phyloP scores from a whole-genome alignment of 2,888 invertebrate species.

The Epirrita christyi region DNA sequence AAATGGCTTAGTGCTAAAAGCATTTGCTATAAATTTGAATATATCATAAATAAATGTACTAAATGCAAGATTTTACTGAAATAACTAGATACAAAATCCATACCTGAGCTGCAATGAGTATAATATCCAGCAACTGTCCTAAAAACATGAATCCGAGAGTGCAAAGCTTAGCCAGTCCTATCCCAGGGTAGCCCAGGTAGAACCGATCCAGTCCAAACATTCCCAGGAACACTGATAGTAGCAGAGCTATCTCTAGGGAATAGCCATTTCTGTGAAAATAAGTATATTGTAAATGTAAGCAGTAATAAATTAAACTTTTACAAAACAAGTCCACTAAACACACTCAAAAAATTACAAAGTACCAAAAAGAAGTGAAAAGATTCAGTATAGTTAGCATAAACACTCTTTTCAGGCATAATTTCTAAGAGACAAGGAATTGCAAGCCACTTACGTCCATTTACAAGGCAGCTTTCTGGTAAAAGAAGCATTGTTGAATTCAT shows the following conservation, averaged over 20 bases:
- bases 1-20: too few relatives aligned
- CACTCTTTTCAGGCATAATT: not conserved
- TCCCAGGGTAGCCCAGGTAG: conserved; percentile 98
- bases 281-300: not conserved
- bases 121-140: conserved; percentile 97
- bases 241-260: conserved; percentile 94
- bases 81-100: not conserved
- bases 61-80: too few relatives aligned
- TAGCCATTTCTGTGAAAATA: conserved; percentile 92
- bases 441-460: conserved; percentile 95
- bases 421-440: not conserved
- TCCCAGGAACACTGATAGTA: conserved; percentile 98
- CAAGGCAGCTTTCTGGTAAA: conserved; percentile 94
- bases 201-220: conserved; percentile 99
- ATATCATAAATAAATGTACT: too few relatives aligned
- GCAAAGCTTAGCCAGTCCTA: conserved; percentile 97
- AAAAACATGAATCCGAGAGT: conserved; percentile 98
- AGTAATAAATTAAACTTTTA: too few relatives aligned
- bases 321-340: too few relatives aligned
- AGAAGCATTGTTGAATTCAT: conserved; percentile 90
- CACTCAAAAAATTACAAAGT: too few relatives aligned
- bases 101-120: conserved; percentile 96
- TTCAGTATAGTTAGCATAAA: too few relatives aligned
- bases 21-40: too few relatives aligned
- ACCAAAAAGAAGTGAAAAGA: too few relatives aligned